Conservation (phyloP, 2,888 invertebrate genomes). For the Anaspis maculata region DNA sequence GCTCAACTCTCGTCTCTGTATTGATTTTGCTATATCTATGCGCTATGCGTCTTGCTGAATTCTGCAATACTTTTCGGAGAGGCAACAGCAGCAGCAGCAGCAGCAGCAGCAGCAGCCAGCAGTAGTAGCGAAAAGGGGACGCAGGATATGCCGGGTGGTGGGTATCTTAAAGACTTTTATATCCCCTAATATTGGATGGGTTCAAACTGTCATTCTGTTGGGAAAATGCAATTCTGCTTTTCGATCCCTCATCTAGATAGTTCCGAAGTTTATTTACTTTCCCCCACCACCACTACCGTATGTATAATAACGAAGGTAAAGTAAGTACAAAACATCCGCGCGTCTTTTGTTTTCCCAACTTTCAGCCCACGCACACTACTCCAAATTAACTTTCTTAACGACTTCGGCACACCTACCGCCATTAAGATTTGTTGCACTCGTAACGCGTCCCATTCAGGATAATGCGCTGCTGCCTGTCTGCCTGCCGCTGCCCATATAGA, state of each 20-base stretch:
- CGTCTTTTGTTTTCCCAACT: conserved; percentile 15
- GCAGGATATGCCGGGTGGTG: conserved; percentile 14
- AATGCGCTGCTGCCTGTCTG: no score
- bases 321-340: no score
- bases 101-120: no score
- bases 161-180: conserved; percentile 35
- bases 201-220: conserved; percentile 31
- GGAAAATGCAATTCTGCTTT: conserved; percentile 25
- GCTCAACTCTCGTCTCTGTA: conserved; percentile 30
- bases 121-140: conserved; percentile 13
- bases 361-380: background rate
- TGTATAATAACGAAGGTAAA: no score
- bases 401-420: conserved; percentile 1
- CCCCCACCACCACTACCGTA: no score
- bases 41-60: conserved; percentile 34
- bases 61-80: conserved; percentile 27
- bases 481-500: no score
- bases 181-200: conserved; percentile 34
- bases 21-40: conserved; percentile 36
- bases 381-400: background rate
- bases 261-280: no score
- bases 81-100: no score
- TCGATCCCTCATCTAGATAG: no score
- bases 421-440: background rate
- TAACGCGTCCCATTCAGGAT: no score